Percentiles rank a stretch among this genome's conserved stretches.
phyloP scores from a whole-genome alignment of 1,140 invertebrate species.

The Temnothorax longispinosus region DNA sequence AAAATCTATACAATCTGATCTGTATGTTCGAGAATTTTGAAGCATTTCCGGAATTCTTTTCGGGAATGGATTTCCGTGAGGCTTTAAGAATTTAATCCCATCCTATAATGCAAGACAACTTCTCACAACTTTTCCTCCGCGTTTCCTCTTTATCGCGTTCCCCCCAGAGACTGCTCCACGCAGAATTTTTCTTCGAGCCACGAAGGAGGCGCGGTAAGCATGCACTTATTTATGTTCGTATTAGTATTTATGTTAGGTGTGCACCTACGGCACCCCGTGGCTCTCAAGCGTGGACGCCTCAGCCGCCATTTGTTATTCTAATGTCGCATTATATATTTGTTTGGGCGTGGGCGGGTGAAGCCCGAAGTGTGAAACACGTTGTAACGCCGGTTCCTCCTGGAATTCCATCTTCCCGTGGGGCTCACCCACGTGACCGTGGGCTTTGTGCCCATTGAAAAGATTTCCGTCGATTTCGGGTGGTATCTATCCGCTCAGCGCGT shows the following conservation, averaged over 20 bases:
- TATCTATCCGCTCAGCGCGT: constrained; percentile 37
- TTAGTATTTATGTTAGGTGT: constrained; percentile 71
- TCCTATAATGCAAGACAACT: constrained; percentile 7
- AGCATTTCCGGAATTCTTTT: neutral
- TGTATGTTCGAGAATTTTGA: neutral
- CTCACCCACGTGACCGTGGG: constrained; percentile 57
- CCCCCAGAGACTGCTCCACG: constrained; percentile 19
- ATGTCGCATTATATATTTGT: constrained; percentile 83
- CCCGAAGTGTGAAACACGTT: constrained; percentile 83
- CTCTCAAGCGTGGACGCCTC: constrained; percentile 80
- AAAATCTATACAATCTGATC: neutral
- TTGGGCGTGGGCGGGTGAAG: constrained; percentile 79
- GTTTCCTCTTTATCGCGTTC: constrained; percentile 24
- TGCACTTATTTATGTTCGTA: constrained; percentile 80
- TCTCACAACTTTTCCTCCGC: constrained; percentile 19
- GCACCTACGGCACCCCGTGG: constrained; percentile 77
- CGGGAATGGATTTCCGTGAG: neutral
- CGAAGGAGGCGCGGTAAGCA: constrained; percentile 60
- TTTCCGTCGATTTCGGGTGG: constrained; percentile 63
- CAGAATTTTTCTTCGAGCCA: constrained; percentile 53
- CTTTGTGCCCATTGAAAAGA: constrained; percentile 47
- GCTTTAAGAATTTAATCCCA: constrained; percentile 33
- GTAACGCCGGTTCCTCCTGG: constrained; percentile 79
- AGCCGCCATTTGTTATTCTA: constrained; percentile 83
- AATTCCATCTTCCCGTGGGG: constrained; percentile 72